phyloP scores from a whole-genome alignment of 2,888 invertebrate species.

The Chalcis sispes region DNA sequence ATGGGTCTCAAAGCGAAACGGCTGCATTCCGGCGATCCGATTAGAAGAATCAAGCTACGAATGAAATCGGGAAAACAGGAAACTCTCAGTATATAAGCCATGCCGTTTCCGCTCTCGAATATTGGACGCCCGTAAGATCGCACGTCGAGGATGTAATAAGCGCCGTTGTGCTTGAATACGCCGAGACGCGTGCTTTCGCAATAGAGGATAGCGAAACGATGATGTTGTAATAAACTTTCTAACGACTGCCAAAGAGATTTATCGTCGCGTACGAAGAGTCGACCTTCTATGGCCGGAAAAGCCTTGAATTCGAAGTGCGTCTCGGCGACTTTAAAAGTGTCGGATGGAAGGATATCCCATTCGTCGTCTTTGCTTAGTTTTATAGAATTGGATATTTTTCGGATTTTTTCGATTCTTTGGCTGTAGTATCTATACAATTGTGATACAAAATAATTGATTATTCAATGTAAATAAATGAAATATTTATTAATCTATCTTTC shows the following conservation, averaged over 20 bases:
- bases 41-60: slow-evolving; percentile 62
- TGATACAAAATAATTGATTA: no score
- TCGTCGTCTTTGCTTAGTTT: slow-evolving; percentile 32
- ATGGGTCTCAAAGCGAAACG: slow-evolving; percentile 66
- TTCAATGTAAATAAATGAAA: no score
- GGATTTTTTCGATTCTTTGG: slow-evolving; percentile 48
- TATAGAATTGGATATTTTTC: slow-evolving; percentile 47
- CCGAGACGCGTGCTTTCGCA: slow-evolving; percentile 68
- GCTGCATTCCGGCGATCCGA: slow-evolving; percentile 68
- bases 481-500: no score
- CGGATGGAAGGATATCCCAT: slow-evolving; percentile 62
- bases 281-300: slow-evolving; percentile 63
- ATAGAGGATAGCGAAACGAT: slow-evolving; percentile 65
- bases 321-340: slow-evolving; percentile 66
- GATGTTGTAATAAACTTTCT: slow-evolving; percentile 63
- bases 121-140: slow-evolving; percentile 68
- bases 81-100: slow-evolving; percentile 65
- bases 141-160: slow-evolving; percentile 70
- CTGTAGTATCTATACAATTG: slow-evolving; percentile 36
- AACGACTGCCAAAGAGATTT: slow-evolving; percentile 65
- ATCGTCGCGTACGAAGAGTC: slow-evolving; percentile 60
- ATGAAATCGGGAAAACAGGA: slow-evolving; percentile 67
- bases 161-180: slow-evolving; percentile 68
- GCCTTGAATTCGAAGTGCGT: slow-evolving; percentile 65
- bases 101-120: slow-evolving; percentile 65